A percentile compares a stretch with the other conserved stretches of the same genome.
phyloP scores from a whole-genome alignment of 2,113 vertebrate genomes.

The Myotis lucifugus region DNA sequence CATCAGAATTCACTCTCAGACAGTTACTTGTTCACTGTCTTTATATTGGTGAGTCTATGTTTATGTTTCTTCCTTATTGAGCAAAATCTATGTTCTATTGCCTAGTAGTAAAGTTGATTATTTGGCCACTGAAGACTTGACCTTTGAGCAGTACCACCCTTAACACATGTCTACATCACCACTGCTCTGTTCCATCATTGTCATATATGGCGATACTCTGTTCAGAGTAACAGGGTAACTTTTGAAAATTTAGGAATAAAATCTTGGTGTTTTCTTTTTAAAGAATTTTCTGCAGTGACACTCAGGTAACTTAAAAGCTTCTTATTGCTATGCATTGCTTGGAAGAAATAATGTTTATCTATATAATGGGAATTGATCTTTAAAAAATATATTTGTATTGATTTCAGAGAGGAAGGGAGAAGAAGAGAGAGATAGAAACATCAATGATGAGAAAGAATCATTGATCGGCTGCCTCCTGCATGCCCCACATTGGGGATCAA shows the following conservation, averaged over 20 bases:
- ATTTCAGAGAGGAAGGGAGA: too few species aligned
- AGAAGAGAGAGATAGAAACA: too few species aligned
- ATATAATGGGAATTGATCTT: not conserved
- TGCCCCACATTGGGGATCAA: too few species aligned
- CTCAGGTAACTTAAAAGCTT: conserved; percentile 4
- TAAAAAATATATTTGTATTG: too few species aligned
- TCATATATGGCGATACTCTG: not conserved
- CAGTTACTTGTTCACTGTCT: not conserved
- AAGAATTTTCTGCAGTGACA: not conserved
- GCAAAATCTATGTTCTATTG: not conserved
- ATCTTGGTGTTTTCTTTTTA: conserved; percentile 1
- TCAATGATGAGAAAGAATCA: too few species aligned
- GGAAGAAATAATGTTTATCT: conserved; percentile 5
- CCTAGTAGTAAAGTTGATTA: not conserved
- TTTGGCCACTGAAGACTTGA: not conserved
- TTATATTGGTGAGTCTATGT: not conserved
- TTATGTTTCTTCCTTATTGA: conserved; percentile 12
- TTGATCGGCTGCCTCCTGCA: too few species aligned
- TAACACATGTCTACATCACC: not conserved
- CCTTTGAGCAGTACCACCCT: not conserved
- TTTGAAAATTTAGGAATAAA: conserved; percentile 39
- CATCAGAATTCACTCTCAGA: conserved; percentile 2
- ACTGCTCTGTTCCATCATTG: not conserved
- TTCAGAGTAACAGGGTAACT: not conserved
- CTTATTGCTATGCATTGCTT: conserved; percentile 38